phyloP scores from a whole-genome alignment of 1,140 invertebrate genomes.

The Sarcophaga bullata region DNA sequence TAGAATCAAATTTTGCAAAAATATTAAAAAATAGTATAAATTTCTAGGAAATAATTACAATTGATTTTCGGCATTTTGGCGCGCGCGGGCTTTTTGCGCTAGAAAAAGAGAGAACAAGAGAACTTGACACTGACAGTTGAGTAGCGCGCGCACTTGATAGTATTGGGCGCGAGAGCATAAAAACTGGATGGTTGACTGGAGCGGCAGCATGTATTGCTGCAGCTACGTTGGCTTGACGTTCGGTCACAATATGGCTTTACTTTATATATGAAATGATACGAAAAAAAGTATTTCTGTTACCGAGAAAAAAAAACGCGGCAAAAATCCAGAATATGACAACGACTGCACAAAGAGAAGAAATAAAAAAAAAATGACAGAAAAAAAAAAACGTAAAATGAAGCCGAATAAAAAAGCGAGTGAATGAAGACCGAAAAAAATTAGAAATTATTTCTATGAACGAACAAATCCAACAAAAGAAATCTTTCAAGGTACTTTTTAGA shows the following conservation, averaged over 20 bases:
- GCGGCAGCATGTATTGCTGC: conserved; percentile 17
- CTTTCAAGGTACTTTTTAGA: background rate
- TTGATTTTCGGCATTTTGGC: conserved; percentile 57
- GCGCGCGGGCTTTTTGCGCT: conserved; percentile 59
- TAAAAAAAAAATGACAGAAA: conserved; percentile 19
- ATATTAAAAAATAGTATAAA: conserved; percentile 50
- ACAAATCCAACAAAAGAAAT: conserved; percentile 3
- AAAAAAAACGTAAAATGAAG: conserved; percentile 41
- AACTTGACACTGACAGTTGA: conserved; percentile 42
- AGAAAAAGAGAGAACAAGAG: conserved; percentile 37
- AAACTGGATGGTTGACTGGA: conserved; percentile 31
- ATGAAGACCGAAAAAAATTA: conserved; percentile 43
- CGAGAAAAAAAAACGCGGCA: conserved; percentile 43
- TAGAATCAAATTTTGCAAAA: conserved; percentile 54
- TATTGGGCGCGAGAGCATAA: conserved; percentile 43
- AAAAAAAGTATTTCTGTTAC: conserved; percentile 27
- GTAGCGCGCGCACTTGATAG: conserved; percentile 40
- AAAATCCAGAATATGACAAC: conserved; percentile 45
- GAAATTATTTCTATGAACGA: conserved; percentile 26
- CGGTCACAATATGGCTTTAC: conserved; percentile 15
- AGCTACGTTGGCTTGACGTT: conserved; percentile 20
- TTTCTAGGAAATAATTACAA: conserved; percentile 48
- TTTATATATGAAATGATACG: conserved; percentile 26
- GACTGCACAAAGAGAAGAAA: conserved; percentile 44
- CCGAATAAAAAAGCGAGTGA: conserved; percentile 45